Base-by-base conservation (phyloP, 2,888 invertebrate genomes). In the Toxonevra muliebris region DNA sequence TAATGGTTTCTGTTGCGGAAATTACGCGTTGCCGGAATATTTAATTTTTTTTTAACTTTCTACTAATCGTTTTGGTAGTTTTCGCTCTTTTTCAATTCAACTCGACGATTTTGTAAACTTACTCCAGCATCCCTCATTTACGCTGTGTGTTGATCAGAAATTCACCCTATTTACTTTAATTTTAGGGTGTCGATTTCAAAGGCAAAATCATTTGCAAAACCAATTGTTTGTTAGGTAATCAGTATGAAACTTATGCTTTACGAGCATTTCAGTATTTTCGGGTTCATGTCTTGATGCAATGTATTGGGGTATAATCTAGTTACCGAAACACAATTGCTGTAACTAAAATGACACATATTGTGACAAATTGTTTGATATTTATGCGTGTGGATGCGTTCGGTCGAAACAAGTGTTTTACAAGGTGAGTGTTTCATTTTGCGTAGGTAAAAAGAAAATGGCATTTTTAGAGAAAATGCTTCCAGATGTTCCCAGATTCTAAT, bases 341-440 rank as follows among this genome's bases (percentile, higher is more conserved):
- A 77, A 74, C 82, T 84, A 85, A 85, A 85, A 82, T 84, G 84
- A 85, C 84, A 84, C 84, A 85, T 84, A 85, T 85, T 85, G 84
- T 84, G 84, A 84, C 85, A 85, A 85, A 85, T 85, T 82, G 79
- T 81, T 42, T 59, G 54, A 30, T 30, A 30, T 30, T 30, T 30
- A 30, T 30, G 30, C 7, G 30, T 7, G 30, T 30, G 30, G n/a
- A n/a, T n/a, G n/a, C n/a, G n/a, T n/a, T n/a, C n/a, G n/a, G n/a
- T n/a, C n/a, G n/a, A n/a, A n/a, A n/a, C 30, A 30, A 30, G 30
- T 30, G 30, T 30, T 30, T 30, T 30, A 30, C 30, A 30, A 30
- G 30, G 30, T 30, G 30, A 4, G 3, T 30, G 3, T 30, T 30
- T 30, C 30, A 30, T 7, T 30, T 30, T 30, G 30, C 30, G 30